phyloP scores from a whole-genome alignment of 2,113 vertebrate species.

The Tricholaema leucomelas region DNA sequence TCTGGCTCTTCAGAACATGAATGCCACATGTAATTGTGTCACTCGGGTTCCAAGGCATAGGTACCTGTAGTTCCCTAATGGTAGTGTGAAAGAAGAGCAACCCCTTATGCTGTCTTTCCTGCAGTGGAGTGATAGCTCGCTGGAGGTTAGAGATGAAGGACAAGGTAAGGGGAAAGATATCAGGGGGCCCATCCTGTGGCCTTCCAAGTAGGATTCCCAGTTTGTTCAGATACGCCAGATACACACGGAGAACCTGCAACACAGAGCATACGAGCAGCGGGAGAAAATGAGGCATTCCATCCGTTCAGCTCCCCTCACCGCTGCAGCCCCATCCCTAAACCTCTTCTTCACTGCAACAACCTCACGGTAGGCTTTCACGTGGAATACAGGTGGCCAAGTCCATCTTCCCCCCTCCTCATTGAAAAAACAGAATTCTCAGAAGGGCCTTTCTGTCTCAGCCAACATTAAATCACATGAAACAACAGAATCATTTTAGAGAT shows the following conservation, averaged over 20 bases:
- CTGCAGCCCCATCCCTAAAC: not conserved
- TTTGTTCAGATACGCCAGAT: conserved; percentile 75
- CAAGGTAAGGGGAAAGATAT: conserved; percentile 75
- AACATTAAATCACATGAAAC: not conserved
- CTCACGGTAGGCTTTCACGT: not conserved
- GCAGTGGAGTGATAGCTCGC: conserved; percentile 71
- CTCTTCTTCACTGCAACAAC: not conserved
- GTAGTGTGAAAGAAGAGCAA: conserved; percentile 81
- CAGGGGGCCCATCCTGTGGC: conserved; percentile 1
- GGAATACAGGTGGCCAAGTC: not conserved
- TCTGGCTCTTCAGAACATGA: not conserved
- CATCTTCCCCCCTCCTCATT: not conserved
- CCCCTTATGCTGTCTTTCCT: conserved; percentile 69
- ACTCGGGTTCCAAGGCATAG: not conserved
- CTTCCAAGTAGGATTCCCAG: conserved; percentile 80
- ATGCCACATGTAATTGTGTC: not conserved
- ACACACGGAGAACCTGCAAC: conserved; percentile 79
- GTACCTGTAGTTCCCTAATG: conserved; percentile 85
- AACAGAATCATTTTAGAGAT: not conserved
- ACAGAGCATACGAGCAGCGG: not conserved
- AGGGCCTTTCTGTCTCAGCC: not conserved
- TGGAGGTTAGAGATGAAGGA: conserved; percentile 85
- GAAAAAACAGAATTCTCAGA: not conserved
- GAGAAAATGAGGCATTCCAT: not conserved
- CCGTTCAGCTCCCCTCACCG: not conserved